phyloP scores from a whole-genome alignment of 2,797 vertebrate species.

The Podarcis lilfordi region DNA sequence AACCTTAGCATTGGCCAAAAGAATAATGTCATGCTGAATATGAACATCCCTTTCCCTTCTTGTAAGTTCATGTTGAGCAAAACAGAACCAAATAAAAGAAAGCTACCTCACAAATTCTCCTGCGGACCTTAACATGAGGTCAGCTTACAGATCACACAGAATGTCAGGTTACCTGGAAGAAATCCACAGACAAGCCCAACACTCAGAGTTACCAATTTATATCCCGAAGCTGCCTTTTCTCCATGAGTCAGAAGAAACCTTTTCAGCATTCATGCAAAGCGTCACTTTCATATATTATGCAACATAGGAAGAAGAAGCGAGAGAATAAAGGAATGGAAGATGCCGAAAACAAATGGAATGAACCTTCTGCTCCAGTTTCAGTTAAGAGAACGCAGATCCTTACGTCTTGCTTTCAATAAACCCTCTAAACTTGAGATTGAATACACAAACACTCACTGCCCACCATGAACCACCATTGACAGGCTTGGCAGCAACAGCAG shows the following conservation, averaged over 20 bases:
- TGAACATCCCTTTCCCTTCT: neutral
- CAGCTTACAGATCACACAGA: neutral
- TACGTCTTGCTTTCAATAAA: neutral
- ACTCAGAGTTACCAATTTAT: neutral
- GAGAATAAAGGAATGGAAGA: neutral
- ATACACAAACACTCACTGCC: no score
- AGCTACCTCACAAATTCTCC: neutral
- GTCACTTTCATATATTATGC: neutral
- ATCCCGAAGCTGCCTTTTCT: neutral
- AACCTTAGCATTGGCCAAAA: neutral
- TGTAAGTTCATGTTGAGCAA: neutral
- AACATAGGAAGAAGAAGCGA: neutral
- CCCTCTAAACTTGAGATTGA: no score
- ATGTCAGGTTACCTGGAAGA: neutral
- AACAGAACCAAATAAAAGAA: neutral
- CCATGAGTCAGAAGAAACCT: neutral
- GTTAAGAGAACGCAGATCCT: neutral
- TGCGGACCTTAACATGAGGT: neutral
- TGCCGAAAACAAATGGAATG: neutral
- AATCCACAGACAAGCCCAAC: neutral
- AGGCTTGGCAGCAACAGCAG: no score
- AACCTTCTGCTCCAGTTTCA: neutral
- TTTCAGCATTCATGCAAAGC: neutral
- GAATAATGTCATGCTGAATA: neutral
- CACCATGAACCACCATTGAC: no score